phyloP scores from a whole-genome alignment of 2,113 vertebrate species.

The Aleadryas rufinucha region DNA sequence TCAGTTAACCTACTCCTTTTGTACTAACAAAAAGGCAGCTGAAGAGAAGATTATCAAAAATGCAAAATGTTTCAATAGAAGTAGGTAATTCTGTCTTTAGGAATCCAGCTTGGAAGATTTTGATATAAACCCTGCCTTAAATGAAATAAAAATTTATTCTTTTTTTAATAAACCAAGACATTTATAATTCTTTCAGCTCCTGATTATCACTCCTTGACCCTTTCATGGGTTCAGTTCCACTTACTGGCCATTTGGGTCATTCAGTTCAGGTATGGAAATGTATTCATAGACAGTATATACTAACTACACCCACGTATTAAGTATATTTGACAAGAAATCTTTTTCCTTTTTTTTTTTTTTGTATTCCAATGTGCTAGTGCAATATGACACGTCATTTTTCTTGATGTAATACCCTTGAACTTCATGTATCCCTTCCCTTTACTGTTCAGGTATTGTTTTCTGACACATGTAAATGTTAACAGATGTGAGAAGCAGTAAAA shows the following conservation, averaged over 20 bases:
- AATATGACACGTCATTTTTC: neutral
- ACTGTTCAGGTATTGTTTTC: conserved; percentile 59
- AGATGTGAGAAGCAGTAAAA: conserved; percentile 57
- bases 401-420: conserved; percentile 36
- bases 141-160: neutral
- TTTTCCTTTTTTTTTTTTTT: neutral
- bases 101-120: neutral
- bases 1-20: neutral
- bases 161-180: neutral
- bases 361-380: neutral
- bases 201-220: neutral
- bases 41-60: neutral
- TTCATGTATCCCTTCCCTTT: conserved; percentile 12
- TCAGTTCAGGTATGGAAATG: neutral
- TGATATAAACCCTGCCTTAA: neutral
- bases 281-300: neutral
- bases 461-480: conserved; percentile 58
- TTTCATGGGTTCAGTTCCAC: neutral
- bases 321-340: neutral
- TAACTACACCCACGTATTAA: neutral
- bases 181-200: neutral
- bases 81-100: neutral
- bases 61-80: neutral
- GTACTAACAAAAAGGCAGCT: neutral
- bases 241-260: neutral